These are phyloP conservation scores for Drosophila kurseongensis DNA, from an alignment of 1,140 invertebrate genomes.

Conservation along the genomic window DNA sequence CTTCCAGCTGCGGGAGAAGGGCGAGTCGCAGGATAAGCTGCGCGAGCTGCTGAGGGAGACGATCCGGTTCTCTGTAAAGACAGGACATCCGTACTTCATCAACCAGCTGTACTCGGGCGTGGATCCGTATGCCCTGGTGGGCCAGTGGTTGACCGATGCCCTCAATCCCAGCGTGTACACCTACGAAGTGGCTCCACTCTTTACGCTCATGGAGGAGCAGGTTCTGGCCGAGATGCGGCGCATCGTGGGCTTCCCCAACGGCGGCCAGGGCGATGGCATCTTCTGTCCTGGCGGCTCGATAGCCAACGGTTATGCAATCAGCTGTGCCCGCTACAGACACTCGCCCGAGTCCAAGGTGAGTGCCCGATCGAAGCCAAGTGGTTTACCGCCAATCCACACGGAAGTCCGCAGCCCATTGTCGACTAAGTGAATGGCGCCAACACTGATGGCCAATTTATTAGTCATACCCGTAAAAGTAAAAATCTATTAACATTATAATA, in stretches of 20 bases:
- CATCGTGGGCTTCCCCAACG: slow-evolving; percentile 92
- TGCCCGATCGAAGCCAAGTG: slow-evolving; percentile 13
- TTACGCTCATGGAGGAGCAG: slow-evolving; percentile 94
- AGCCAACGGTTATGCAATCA: slow-evolving; percentile 97
- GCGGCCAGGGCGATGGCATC: slow-evolving; percentile 92
- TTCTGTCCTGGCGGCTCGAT: slow-evolving; percentile 98
- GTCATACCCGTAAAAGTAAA: slow-evolving; percentile 19
- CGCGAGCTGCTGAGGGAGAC: slow-evolving; percentile 88
- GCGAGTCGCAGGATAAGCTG: slow-evolving; percentile 88
- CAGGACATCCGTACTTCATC: slow-evolving; percentile 94
- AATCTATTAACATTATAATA: background rate
- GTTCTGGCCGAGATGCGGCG: slow-evolving; percentile 93
- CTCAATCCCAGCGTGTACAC: slow-evolving; percentile 95
- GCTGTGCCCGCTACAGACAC: slow-evolving; percentile 91
- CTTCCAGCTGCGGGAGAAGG: slow-evolving; percentile 87
- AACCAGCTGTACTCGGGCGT: slow-evolving; percentile 94
- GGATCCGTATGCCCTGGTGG: slow-evolving; percentile 94
- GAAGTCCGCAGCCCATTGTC: slow-evolving; percentile 16
- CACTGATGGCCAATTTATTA: slow-evolving; percentile 9
- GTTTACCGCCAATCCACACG: slow-evolving; percentile 22
- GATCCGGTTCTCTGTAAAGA: slow-evolving; percentile 93
- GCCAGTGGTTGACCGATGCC: slow-evolving; percentile 94
- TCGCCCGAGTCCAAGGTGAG: slow-evolving; percentile 92
- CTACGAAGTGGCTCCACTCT: slow-evolving; percentile 95
- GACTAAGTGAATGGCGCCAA: slow-evolving; percentile 10